Base-by-base conservation (phyloP, 2,888 invertebrate species). In the Morpho achilles region DNA sequence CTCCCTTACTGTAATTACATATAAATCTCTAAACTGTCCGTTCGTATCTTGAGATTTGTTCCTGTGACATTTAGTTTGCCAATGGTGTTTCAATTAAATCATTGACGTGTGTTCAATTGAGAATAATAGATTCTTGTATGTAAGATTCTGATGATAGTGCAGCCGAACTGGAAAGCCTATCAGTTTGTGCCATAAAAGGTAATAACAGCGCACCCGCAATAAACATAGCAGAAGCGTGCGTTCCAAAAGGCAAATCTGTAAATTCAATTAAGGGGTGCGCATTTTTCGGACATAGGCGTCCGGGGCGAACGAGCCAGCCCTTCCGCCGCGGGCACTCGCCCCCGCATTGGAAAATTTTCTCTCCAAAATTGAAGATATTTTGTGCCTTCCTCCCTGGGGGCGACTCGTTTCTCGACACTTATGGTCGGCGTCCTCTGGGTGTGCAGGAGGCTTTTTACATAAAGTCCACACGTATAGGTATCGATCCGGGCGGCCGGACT, bases 321-420 rank as follows among this genome's bases (percentile, higher is more conserved):
- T 85, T 86, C 83, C 82, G 87, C 85, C 86, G 84, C 84, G 79
- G 86, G 87, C 85, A 72, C 69, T 81, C 84, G 82, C 85, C 86
- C 85, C 84, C 86, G 82, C 89, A 86, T 87, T 87, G 87, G 89
- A 88, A 89, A 88, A 87, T 88, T 87, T 87, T 87, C 87, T 88
- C 89, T 87, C 88, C 83, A 88, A 90, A 89, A 89, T 89, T 89
- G 89, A 89, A 90, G 89, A 90, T 88, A 88, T 88, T 87, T 84
- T 82, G 84, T 84, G 83, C 85, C 82, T 83, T 82, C 72, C 87
- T 86, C 88, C 89, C 87, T 74, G 80, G 84, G 88, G 88, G 84
- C 85, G 83, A 87, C 85, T 85, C 87, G 87, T 85, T 86, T 83
- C 87, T 87, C 89, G 87, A 89, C 89, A 89, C 89, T 89, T 89